Conservation (phyloP, 2,888 invertebrate species). For the Phymatocera aterrima region DNA sequence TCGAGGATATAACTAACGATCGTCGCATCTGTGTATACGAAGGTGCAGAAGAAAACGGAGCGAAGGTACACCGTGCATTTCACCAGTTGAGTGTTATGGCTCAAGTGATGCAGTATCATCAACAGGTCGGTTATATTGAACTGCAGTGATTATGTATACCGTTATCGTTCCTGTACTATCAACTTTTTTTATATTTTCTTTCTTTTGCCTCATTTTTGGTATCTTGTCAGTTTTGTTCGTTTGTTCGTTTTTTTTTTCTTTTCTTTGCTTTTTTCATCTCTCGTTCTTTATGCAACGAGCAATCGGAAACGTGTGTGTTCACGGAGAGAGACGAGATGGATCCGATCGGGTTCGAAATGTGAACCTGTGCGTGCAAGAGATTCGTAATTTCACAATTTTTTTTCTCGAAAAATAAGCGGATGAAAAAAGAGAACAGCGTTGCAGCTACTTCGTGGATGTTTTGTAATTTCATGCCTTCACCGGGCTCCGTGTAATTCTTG, state of each 20-base stretch:
- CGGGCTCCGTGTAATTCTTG: too few relatives aligned
- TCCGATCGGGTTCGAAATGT: not conserved
- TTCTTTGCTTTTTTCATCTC: too few relatives aligned
- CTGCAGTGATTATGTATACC: not conserved
- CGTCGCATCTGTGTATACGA: not conserved
- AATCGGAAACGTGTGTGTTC: not conserved
- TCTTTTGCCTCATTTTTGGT: too few relatives aligned
- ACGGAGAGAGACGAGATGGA: too few relatives aligned
- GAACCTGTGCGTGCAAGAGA: not conserved
- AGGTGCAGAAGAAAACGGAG: not conserved
- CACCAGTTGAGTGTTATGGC: slow-evolving; percentile 59
- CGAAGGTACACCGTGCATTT: not conserved
- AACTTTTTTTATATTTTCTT: not conserved
- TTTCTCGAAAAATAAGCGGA: too few relatives aligned
- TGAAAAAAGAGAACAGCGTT: too few relatives aligned
- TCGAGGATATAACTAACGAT: not conserved
- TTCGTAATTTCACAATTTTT: too few relatives aligned
- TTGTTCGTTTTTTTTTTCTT: too few relatives aligned
- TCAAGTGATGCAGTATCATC: slow-evolving; percentile 70
- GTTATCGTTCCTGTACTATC: not conserved
- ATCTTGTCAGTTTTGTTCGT: too few relatives aligned
- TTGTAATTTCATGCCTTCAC: too few relatives aligned
- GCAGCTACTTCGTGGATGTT: too few relatives aligned
- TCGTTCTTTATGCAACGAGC: too few relatives aligned
- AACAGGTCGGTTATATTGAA: slow-evolving; percentile 63